Evolutionary conservation across 2,888 invertebrate genomes (phyloP).

Genomic region (Villa cingulata): DNA sequence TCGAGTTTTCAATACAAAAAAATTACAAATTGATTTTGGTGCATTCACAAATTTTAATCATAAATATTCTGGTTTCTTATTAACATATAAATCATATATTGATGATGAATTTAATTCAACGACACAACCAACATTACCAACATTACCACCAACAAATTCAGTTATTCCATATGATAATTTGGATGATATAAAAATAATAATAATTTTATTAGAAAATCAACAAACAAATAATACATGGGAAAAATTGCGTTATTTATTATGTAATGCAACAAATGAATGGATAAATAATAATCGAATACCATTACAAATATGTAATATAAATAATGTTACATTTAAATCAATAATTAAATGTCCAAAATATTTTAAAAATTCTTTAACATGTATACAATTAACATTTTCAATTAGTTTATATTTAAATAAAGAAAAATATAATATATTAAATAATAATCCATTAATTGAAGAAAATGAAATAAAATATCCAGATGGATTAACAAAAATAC

Average conservation of each 20-base stretch:
- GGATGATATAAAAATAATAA: conserved; percentile 7
- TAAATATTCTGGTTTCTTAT: conserved; percentile 12
- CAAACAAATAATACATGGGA: conserved; percentile 15
- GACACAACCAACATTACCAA: conserved; percentile 1
- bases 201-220: conserved; percentile 9
- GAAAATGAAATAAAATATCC: conserved; percentile 11
- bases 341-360: conserved; percentile 14
- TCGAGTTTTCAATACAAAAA: conserved; percentile 8
- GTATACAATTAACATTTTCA: conserved; percentile 15
- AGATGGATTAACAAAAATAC: conserved; percentile 8
- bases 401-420: conserved; percentile 11
- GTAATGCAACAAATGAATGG: conserved; percentile 12
- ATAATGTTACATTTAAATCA: conserved; percentile 15
- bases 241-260: conserved; percentile 12
- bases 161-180: conserved; percentile 12
- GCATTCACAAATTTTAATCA: conserved; percentile 8
- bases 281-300: conserved; percentile 2
- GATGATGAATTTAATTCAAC: conserved; percentile 6
- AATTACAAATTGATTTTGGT: conserved; percentile 12
- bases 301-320: conserved; percentile 9
- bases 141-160: conserved; percentile 11
- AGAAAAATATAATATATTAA: not conserved
- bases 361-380: conserved; percentile 15
- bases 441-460: conserved; percentile 12
- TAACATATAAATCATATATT: conserved; percentile 14